A percentile compares a stretch with the other conserved stretches of the same genome.
phyloP scores from a whole-genome alignment of 1,140 invertebrate species.

The Penaeus chinensis region DNA sequence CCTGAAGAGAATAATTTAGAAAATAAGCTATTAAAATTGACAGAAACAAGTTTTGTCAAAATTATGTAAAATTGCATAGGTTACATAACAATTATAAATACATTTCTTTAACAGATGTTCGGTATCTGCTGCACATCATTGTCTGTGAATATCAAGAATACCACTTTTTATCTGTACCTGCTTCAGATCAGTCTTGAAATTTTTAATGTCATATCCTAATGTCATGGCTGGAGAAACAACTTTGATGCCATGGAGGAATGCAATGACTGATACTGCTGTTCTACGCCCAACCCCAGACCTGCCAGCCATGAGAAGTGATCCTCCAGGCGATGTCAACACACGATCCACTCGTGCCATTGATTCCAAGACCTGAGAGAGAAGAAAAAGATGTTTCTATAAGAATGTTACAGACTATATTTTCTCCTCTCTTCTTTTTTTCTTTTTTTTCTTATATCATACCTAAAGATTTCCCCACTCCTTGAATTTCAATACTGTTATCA shows the following conservation, averaged over 20 bases:
- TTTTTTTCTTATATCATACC: not conserved
- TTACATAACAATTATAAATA: too few species aligned
- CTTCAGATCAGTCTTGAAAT: slow-evolving; percentile 78
- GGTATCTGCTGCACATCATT: slow-evolving; percentile 63
- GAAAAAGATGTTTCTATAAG: slow-evolving; percentile 67
- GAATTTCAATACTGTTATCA: too few species aligned
- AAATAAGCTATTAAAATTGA: not conserved
- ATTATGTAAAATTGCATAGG: not conserved
- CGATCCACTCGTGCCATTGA: slow-evolving; percentile 76
- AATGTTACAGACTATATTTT: too few species aligned
- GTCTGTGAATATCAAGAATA: slow-evolving; percentile 13
- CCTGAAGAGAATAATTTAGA: slow-evolving; percentile 67
- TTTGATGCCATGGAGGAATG: slow-evolving; percentile 78
- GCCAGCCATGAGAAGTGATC: slow-evolving; percentile 81
- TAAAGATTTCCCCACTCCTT: not conserved
- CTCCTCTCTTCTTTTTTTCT: slow-evolving; percentile 60
- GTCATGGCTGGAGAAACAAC: slow-evolving; percentile 76
- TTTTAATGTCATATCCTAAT: slow-evolving; percentile 73
- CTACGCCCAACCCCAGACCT: slow-evolving; percentile 82
- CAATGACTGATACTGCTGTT: slow-evolving; percentile 79
- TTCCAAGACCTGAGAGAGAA: slow-evolving; percentile 77
- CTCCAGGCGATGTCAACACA: slow-evolving; percentile 74
- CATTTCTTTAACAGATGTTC: not conserved
- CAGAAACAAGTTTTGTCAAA: not conserved
- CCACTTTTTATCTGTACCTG: slow-evolving; percentile 66